Evolutionary conservation across 2,888 invertebrate genomes (phyloP).

Genomic region (Acleris holmiana): DNA sequence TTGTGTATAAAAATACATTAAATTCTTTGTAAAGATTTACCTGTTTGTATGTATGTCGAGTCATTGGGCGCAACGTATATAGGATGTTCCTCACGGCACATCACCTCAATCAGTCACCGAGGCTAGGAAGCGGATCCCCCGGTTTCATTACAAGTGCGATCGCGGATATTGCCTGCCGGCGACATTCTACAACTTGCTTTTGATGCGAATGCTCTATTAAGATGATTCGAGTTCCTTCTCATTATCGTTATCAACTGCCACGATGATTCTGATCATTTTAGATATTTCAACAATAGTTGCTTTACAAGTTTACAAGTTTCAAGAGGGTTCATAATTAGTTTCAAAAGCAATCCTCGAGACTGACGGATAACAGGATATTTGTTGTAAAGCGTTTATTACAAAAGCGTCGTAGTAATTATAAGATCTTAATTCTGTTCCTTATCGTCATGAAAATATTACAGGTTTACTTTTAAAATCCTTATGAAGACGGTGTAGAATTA

Average conservation of each 20-base stretch:
- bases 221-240: slow-evolving; percentile 33
- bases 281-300: neutral
- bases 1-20: too few relatives aligned
- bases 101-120: slow-evolving; percentile 41
- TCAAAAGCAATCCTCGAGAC: slow-evolving; percentile 1
- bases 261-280: neutral
- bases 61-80: neutral
- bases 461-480: slow-evolving; percentile 7
- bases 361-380: neutral
- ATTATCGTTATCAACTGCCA: slow-evolving; percentile 32
- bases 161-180: slow-evolving; percentile 61
- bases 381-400: slow-evolving; percentile 5
- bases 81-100: slow-evolving; percentile 12
- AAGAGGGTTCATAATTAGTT: neutral
- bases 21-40: neutral
- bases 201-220: slow-evolving; percentile 22
- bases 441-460: slow-evolving; percentile 9
- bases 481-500: slow-evolving; percentile 4
- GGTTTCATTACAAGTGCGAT: slow-evolving; percentile 51
- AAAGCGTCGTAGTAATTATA: slow-evolving; percentile 1
- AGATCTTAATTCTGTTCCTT: slow-evolving; percentile 3
- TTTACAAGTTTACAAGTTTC: slow-evolving; percentile 1
- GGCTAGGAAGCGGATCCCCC: slow-evolving; percentile 51
- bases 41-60: neutral
- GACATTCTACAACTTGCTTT: slow-evolving; percentile 41